A percentile compares a stretch with the other conserved stretches of the same genome.
Conservation (phyloP, 1,140 invertebrate genomes). For the Saccostrea cuccullata region DNA sequence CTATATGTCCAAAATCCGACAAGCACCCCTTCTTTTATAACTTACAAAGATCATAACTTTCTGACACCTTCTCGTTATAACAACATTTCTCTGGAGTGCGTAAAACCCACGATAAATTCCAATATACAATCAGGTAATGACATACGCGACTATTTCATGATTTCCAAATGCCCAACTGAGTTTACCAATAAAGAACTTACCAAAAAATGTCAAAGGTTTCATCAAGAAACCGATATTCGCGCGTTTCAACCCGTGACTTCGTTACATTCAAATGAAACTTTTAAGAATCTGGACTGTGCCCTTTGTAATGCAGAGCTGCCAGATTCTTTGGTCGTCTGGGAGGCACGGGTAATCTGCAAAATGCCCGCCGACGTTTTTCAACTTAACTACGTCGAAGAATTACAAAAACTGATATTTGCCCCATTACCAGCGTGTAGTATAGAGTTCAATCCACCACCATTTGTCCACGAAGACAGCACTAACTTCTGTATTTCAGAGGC, state of each 20-base stretch:
- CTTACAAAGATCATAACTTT: neutral
- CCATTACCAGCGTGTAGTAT: neutral
- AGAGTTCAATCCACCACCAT: neutral
- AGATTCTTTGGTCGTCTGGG: neutral
- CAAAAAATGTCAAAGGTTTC: neutral
- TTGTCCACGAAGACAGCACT: neutral
- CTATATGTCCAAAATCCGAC: neutral
- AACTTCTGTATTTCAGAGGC: no score
- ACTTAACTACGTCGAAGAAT: neutral
- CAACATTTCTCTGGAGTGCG: neutral
- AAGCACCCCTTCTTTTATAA: neutral
- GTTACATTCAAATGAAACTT: neutral
- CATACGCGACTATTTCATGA: neutral
- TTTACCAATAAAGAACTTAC: neutral
- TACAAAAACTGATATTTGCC: neutral
- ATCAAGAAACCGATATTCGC: neutral
- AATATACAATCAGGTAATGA: no score
- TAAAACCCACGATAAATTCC: neutral
- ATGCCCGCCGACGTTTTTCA: neutral
- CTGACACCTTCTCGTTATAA: neutral
- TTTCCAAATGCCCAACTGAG: neutral
- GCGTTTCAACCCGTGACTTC: neutral
- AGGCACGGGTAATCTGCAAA: neutral
- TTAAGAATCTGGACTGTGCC: neutral
- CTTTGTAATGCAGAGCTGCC: neutral